Conservation (phyloP, 2,113 vertebrate species). For the Tauraco erythrolophus region DNA sequence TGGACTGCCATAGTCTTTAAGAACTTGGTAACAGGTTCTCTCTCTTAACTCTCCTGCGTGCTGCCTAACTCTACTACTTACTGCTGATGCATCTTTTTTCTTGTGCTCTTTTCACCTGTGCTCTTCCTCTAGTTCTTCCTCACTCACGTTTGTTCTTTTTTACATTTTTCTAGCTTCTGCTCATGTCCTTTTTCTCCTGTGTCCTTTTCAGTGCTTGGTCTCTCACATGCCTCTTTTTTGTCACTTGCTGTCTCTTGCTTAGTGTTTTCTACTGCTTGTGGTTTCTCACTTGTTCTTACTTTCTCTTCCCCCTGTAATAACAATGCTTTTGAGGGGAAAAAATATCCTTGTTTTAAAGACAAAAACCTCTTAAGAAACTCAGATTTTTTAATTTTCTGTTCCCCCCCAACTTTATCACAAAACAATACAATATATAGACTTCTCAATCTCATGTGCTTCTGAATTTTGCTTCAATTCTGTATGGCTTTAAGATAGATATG, state of each 20-base stretch:
- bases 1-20: fast-evolving
- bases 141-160: neutral
- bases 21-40: fast-evolving
- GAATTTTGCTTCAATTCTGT: neutral
- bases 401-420: neutral
- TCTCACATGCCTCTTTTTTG: neutral
- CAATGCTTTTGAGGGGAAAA: neutral
- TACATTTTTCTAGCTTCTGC: neutral
- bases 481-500: neutral
- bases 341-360: neutral
- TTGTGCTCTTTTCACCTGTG: neutral
- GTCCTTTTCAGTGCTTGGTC: neutral
- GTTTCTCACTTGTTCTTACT: neutral
- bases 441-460: neutral
- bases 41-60: neutral
- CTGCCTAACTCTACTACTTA: neutral
- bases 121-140: neutral
- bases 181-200: neutral
- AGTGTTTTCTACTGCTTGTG: neutral
- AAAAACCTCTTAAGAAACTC: neutral
- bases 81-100: neutral
- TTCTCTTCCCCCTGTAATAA: neutral
- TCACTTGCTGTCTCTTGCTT: neutral
- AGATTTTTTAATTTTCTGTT: neutral
- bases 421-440: neutral